Base-by-base conservation (phyloP, 2,888 invertebrate genomes). In the Hirtodrosophila duncani region DNA sequence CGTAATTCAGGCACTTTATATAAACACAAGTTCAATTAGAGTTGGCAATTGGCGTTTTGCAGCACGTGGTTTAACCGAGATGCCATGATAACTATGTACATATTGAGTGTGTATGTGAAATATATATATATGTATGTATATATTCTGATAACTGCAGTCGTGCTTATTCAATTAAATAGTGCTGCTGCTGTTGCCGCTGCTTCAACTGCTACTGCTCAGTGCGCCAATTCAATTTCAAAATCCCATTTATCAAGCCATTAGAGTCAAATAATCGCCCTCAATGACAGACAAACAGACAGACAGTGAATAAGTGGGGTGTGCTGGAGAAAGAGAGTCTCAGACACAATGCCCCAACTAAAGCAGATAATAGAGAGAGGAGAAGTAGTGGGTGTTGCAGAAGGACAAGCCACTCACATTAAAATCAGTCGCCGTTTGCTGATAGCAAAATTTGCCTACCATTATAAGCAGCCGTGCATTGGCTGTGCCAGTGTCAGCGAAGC, bases 241-340 rank as follows among this genome's bases (percentile, higher is more conserved):
- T 84, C 83, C 51, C 83, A 84, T 83, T 84, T 83, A 83, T 83
- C 84, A 83, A 84, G 72, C 81, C 83, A 84, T 83, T 83, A 83
- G 83, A 81, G 81, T 78, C 81, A 78, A 80, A 83, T 84, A 82
- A 78, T 75, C 68, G 63, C 30, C 39, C 48, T 30, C 21, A 38
- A 17, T 37, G 43, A 18, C 36, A 17, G 23, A 24, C 24, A 37
- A 8, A 14, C 14, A 24, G 9, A 9, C 14, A 9, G 2, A 8
- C 4, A 49, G 39, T 45, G 46, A n/a, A n/a, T 14, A 14, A 33
- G 21, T 10, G 49, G 21, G 9, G 3, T 4, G 3, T 34, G 8
- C 49, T 48, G 27, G 13, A 11, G 9, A 9, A 49, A 33, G 48
- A 48, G 48, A 16, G 17, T 2, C 8, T 3, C 3, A 6, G n/a